Evolutionary conservation across 1,140 invertebrate species (phyloP), one percentile per base, ranked within the genome.

Genomic region (Achatina immaculata): DNA sequence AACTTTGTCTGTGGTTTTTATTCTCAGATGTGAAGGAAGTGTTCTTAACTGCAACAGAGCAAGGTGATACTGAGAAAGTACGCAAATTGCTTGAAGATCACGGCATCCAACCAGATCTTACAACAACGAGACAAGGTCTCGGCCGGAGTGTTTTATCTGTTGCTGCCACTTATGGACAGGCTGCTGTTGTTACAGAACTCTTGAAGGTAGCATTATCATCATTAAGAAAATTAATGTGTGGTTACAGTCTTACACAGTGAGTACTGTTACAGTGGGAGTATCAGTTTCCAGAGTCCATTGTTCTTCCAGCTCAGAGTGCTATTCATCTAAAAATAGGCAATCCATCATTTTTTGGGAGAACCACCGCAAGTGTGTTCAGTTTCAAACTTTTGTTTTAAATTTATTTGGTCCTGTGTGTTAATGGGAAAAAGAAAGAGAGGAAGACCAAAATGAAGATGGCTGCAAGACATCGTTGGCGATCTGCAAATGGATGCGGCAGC

Each of bases 101-200:
- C 1, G 55, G 69, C 11, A 48, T 82, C 24, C 24, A 40, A 38
- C 62, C 77, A 19, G 76, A 84, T 66, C 28, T 80, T 3, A 83
- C 71, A 4, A 78, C 82, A 45, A 83, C 80, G 58, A 77, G 78
- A 45, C 83, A 86, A 65, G 83, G 81, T 11, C 81, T 83, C 77
- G 84, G 81, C 3, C 83, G 83, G 45, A 84, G 82, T 71, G 85
- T 86, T 16, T 81, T 89, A 21, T 82, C 85, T 58, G 73, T 88
- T 28, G 88, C 88, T 42, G 85, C 86, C 71, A 83, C 83, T 31
- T 88, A 88, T 83, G 88, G 88, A 48, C 87, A 88, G 62, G 36
- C 83, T 21, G 72, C 77, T 34, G 83, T 85, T 40, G 84, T 86
- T 40, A 83, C 85, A 79, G 81, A 89, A 65, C 74, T 88, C 6